These are phyloP conservation scores for Thymallus thymallus DNA, from an alignment of 2,113 vertebrate genomes.

Conservation along the genomic window DNA sequence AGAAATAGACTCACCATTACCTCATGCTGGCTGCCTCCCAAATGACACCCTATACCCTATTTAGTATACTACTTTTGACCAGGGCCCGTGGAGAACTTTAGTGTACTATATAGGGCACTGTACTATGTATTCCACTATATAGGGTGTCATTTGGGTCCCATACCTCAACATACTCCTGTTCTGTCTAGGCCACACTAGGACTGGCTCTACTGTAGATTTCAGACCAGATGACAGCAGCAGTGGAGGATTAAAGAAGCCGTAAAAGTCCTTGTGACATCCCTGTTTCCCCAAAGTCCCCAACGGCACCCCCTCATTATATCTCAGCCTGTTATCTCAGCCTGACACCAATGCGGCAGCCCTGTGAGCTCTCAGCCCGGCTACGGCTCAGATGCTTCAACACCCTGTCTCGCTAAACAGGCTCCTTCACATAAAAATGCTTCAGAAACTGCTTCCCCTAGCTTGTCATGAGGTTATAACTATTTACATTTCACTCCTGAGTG, in stretches of 20 bases:
- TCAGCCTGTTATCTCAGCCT: slow-evolving; percentile 14
- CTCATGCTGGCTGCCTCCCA: too few species aligned
- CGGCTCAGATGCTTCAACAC: slow-evolving; percentile 24
- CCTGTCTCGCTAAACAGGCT: slow-evolving; percentile 40
- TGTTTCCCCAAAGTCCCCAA: slow-evolving; percentile 34
- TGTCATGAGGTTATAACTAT: slow-evolving; percentile 58
- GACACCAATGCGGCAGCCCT: neutral
- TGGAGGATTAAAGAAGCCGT: slow-evolving; percentile 22
- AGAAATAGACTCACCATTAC: too few species aligned
- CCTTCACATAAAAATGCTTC: slow-evolving; percentile 47
- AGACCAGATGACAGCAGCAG: slow-evolving; percentile 24
- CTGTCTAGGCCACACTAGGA: too few species aligned
- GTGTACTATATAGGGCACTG: too few species aligned
- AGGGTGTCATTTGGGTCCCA: slow-evolving; percentile 1
- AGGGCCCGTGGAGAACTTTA: too few species aligned
- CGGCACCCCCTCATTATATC: slow-evolving; percentile 23
- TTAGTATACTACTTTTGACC: too few species aligned
- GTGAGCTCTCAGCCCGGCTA: slow-evolving; percentile 2
- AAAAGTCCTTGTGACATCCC: slow-evolving; percentile 42
- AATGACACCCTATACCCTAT: too few species aligned
- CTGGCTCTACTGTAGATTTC: slow-evolving; percentile 5
- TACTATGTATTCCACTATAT: neutral
- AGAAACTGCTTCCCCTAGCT: slow-evolving; percentile 23
- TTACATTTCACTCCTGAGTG: slow-evolving; percentile 45
- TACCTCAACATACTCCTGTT: too few species aligned